Percentiles rank a stretch among this genome's conserved stretches.
Conservation (phyloP, 1,140 invertebrate species). For the fruit fly (Drosophila melanogaster) region Release_6_plus_ISO1_MT NT_033777.3:30419501-30420000, state of each 20-base stretch:
- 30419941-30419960: constrained; percentile 82
- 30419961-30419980: constrained; percentile 76
- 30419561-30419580: constrained; percentile 2
- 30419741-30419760: constrained; percentile 5
- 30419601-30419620: constrained; percentile 2
- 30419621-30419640: constrained; percentile 5
- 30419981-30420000: constrained; percentile 65
- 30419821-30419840: constrained; percentile 55
- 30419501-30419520: neutral
- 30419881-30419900: constrained; percentile 25
- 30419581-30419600: neutral
- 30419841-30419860: constrained; percentile 79
- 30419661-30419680: constrained; percentile 1
- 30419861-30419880: constrained; percentile 64
- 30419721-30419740: neutral
- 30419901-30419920: constrained; percentile 84
- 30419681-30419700: neutral
- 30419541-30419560: neutral
- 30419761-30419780: constrained; percentile 14
- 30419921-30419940: constrained; percentile 66
- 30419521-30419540: neutral
- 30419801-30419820: constrained; percentile 54
- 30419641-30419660: neutral
- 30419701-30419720: constrained; percentile 5
- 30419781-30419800: constrained; percentile 28